Conservation (phyloP, 2,797 vertebrate genomes). For the Syncerus caffer region DNA sequence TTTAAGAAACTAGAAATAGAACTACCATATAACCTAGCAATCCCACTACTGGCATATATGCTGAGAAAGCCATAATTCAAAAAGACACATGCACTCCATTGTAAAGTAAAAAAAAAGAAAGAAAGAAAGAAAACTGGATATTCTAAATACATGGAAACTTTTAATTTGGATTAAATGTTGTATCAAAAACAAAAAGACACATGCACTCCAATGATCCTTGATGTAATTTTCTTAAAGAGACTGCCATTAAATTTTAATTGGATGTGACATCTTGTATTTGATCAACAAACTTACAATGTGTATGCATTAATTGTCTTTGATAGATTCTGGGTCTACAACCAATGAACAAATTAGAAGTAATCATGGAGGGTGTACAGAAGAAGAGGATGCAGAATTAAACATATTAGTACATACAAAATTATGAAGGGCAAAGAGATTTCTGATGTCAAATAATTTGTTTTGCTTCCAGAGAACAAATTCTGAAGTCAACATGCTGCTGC, state of each 20-base stretch:
- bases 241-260: not conserved
- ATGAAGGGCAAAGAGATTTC: not conserved
- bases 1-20: not conserved
- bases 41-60: not conserved
- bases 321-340: not conserved
- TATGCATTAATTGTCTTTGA: not conserved
- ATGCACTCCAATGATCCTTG: not conserved
- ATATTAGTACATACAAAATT: not conserved
- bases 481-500: not conserved
- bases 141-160: no score
- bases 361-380: not conserved
- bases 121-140: no score
- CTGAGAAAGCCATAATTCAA: not conserved
- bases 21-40: not conserved
- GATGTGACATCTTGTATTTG: not conserved
- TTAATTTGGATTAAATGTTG: no score
- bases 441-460: not conserved
- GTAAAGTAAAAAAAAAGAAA: no score
- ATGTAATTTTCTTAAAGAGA: not conserved
- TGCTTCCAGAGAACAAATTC: not conserved
- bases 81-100: not conserved
- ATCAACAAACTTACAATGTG: not conserved
- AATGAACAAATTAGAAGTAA: not conserved
- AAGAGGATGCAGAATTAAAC: not conserved
- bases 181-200: not conserved